phyloP scores from a whole-genome alignment of 1,140 invertebrate genomes.

The Littorina saxatilis region DNA sequence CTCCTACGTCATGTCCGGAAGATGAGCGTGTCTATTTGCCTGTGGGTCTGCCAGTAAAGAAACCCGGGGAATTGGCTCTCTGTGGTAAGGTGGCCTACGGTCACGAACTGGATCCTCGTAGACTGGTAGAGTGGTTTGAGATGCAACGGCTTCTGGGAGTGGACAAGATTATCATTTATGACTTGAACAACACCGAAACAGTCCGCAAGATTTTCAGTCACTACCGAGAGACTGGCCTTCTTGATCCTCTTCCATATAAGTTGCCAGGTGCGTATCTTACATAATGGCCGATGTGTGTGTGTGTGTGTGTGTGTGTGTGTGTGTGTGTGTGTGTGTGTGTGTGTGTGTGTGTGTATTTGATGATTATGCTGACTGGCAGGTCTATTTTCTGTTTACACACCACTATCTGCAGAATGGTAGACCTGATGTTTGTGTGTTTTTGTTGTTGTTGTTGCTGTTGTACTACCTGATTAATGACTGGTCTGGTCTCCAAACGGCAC shows the following conservation, averaged over 20 bases:
- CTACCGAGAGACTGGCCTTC: too few relatives aligned
- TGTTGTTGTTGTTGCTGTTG: neutral
- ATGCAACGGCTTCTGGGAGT: neutral
- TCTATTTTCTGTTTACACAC: neutral
- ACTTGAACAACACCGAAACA: too few relatives aligned
- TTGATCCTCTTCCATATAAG: too few relatives aligned
- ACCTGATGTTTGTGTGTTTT: neutral
- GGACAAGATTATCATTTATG: neutral
- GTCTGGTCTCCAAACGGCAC: neutral
- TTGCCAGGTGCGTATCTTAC: too few relatives aligned
- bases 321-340: neutral
- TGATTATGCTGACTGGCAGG: neutral
- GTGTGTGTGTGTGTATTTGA: neutral
- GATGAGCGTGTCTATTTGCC: too few relatives aligned
- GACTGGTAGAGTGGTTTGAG: too few relatives aligned
- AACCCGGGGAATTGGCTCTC: neutral
- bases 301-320: neutral
- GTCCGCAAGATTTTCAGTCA: too few relatives aligned
- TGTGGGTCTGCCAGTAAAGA: neutral
- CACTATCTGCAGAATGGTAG: neutral
- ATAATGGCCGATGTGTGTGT: too few relatives aligned
- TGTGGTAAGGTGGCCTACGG: too few relatives aligned
- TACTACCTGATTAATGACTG: neutral
- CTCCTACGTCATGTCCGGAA: too few relatives aligned
- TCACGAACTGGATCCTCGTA: too few relatives aligned